Conservation (phyloP, 2,888 invertebrate genomes). For the Catocala fraxini region DNA sequence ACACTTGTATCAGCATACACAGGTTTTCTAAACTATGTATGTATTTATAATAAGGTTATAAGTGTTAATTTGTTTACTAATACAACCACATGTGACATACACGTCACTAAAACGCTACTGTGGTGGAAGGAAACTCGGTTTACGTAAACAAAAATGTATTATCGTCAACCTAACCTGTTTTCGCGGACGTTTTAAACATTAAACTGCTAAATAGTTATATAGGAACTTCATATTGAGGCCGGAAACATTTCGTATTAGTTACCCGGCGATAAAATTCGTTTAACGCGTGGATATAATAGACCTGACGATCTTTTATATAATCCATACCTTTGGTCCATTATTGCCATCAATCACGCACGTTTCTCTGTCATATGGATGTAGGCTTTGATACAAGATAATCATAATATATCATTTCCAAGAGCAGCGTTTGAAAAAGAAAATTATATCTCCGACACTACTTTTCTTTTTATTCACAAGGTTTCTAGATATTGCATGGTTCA, state of each 20-base stretch:
- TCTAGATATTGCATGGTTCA: too few relatives aligned
- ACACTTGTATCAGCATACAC: too few relatives aligned
- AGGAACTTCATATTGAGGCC: slow-evolving; percentile 17
- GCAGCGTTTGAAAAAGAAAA: not conserved
- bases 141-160: slow-evolving; percentile 1
- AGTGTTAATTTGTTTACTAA: too few relatives aligned
- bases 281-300: slow-evolving; percentile 23
- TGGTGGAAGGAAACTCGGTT: not conserved
- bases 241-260: slow-evolving; percentile 26
- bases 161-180: not conserved
- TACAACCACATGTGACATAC: too few relatives aligned
- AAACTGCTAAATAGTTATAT: slow-evolving; percentile 5
- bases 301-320: slow-evolving; percentile 15
- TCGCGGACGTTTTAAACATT: not conserved
- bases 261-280: slow-evolving; percentile 38
- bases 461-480: too few relatives aligned
- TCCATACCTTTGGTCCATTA: slow-evolving; percentile 19
- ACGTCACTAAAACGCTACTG: too few relatives aligned
- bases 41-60: too few relatives aligned
- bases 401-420: slow-evolving; percentile 1
- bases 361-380: slow-evolving; percentile 14
- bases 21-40: too few relatives aligned
- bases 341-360: slow-evolving; percentile 31
- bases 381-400: not conserved
- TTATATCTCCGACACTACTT: not conserved